Conservation (phyloP, 2,113 vertebrate species). For the Penelope pileata region DNA sequence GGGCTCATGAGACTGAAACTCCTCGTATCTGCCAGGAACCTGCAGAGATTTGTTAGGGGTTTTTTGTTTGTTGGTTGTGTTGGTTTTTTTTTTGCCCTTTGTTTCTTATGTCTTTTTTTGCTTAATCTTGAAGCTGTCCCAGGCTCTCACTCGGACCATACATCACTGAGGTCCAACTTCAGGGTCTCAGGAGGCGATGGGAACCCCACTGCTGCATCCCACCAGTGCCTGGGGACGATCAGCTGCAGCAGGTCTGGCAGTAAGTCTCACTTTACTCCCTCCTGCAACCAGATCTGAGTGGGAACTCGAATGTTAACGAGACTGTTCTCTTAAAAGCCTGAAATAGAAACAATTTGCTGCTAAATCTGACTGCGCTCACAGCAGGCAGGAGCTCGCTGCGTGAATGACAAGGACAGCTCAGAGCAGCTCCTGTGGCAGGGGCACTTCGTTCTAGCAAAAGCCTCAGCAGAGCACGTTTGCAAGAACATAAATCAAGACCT, state of each 20-base stretch:
- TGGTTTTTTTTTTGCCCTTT: background rate
- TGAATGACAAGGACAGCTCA: background rate
- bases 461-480: fast-evolving
- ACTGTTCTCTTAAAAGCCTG: background rate
- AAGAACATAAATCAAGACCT: background rate
- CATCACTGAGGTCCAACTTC: background rate
- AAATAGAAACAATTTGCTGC: conserved; percentile 29
- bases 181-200: background rate
- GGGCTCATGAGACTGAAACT: background rate
- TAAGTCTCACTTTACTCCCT: background rate
- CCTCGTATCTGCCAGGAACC: background rate
- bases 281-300: background rate
- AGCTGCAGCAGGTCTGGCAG: background rate
- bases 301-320: background rate
- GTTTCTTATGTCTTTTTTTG: background rate
- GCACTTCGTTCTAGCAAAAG: background rate
- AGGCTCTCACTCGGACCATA: background rate
- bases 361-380: conserved; percentile 16
- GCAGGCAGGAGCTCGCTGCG: too few relatives aligned
- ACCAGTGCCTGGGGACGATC: background rate
- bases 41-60: background rate
- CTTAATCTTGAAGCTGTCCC: background rate
- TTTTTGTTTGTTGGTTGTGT: background rate
- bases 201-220: background rate
- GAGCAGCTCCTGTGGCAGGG: background rate